phyloP scores from a whole-genome alignment of 1,140 invertebrate genomes.

The Goniozus legneri region DNA sequence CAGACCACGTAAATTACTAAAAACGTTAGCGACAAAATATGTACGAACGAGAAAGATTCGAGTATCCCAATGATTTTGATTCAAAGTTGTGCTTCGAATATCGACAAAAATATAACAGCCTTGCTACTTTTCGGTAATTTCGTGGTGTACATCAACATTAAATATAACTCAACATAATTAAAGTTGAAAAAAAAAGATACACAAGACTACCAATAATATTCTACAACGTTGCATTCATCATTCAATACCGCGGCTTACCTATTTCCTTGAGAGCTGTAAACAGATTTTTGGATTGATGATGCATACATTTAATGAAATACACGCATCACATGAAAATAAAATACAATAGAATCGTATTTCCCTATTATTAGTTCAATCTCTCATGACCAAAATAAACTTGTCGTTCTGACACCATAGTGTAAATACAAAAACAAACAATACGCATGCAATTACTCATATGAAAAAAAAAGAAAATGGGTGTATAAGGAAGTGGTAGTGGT shows the following conservation, averaged over 20 bases:
- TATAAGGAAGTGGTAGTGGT: constrained; percentile 35
- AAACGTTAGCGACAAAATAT: not conserved
- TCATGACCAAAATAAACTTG: constrained; percentile 23
- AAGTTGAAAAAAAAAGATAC: constrained; percentile 30
- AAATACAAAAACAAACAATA: constrained; percentile 43
- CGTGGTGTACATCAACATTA: constrained; percentile 5
- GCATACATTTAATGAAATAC: constrained; percentile 25
- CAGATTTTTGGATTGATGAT: constrained; percentile 43
- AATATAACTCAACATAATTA: constrained; percentile 18
- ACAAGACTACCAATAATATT: constrained; percentile 33
- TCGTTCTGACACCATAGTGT: constrained; percentile 27
- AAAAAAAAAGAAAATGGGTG: constrained; percentile 21
- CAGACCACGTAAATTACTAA: not conserved
- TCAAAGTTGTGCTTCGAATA: constrained; percentile 6
- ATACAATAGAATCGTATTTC: constrained; percentile 18
- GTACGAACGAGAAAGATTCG: not conserved
- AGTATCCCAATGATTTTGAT: not conserved
- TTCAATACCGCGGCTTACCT: constrained; percentile 50
- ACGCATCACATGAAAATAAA: constrained; percentile 33
- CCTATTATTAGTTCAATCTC: constrained; percentile 10
- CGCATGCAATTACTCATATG: constrained; percentile 36
- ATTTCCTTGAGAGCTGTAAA: constrained; percentile 54
- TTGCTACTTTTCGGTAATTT: not conserved
- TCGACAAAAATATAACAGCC: too few species aligned
- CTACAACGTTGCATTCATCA: constrained; percentile 42